Evolutionary conservation across 2,888 invertebrate genomes (phyloP), one percentile per base, ranked within the genome.

Genomic region (Acrobeloides nanus): DNA sequence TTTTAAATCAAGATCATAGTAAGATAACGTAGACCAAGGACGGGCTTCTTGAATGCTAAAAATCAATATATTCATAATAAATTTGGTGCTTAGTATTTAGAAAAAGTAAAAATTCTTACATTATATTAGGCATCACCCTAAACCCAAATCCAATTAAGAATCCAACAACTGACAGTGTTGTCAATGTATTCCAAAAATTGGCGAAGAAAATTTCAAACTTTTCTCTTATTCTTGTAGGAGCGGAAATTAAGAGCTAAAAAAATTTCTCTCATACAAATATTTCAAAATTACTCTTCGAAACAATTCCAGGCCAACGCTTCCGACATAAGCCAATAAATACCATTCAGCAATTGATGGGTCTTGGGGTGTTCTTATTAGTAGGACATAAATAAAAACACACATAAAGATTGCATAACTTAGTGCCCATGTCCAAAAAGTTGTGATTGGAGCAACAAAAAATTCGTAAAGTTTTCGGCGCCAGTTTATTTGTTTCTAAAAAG

Each of bases 351-450:
- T 39, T 6, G 62, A 47, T 4, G 66, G 67, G 6, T 56, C 37
- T 5, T 25, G 15, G 1, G 70, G 65, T 4, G 72, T 71, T 49
- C 57, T 57, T 15, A 74, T 52, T 6, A 73, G 61, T 7, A 73
- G 58, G 10, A 68, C 66, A 43, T 66, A 72, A 5, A 71, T 72
- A 46, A 70, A 59, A 18, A 40, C 38, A 29, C 44, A 33, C 34
- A 74, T 47, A 49, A 73, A 73, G 4, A 63, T n/a, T 20, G 54
- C 39, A 48, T 68, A 73, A 10, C 63, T 60, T 6, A 74, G 33
- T 67, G 92, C 87, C 80, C 95, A 90, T 17, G 89, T 85, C 90
- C 92, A 95, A 78, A 95, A 97, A 75, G 95, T 95, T 4, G 95
- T 92, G 61, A 97, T 89, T 1, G 97, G 97, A 33, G 97, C 93